Evolutionary conservation across 2,113 vertebrate genomes (phyloP).

Genomic region (Sapayoa aenigma): DNA sequence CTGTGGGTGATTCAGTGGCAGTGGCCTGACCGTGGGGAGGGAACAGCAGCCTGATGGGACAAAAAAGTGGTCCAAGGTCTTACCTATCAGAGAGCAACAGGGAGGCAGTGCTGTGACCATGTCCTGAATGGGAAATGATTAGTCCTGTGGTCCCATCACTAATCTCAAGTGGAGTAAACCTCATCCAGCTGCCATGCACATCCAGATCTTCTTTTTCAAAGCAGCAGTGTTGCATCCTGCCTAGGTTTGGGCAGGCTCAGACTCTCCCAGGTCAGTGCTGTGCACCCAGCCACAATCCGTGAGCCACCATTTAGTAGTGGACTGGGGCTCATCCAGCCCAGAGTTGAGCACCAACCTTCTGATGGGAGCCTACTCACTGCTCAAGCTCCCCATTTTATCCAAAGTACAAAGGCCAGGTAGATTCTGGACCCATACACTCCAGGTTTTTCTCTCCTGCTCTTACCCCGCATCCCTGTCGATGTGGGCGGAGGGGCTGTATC

Average conservation of each 20-base stretch:
- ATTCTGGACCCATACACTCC: neutral
- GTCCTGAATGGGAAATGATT: neutral
- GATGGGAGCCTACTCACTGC: neutral
- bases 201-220: neutral
- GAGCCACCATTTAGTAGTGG: neutral
- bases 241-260: neutral
- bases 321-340: neutral
- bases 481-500: neutral
- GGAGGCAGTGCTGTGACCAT: neutral
- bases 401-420: neutral
- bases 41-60: neutral
- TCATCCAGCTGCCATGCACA: neutral
- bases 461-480: neutral
- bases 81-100: neutral
- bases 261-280: neutral
- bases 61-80: neutral
- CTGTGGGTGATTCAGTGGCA: neutral
- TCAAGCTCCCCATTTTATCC: neutral
- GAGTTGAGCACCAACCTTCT: neutral
- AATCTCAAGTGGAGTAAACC: neutral
- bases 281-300: neutral
- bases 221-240: rapidly evolving
- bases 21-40: neutral
- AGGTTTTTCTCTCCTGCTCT: neutral
- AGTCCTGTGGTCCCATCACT: neutral